Evolutionary conservation across 1,140 invertebrate genomes (phyloP).

Genomic region (Platyscapa corneri): DNA sequence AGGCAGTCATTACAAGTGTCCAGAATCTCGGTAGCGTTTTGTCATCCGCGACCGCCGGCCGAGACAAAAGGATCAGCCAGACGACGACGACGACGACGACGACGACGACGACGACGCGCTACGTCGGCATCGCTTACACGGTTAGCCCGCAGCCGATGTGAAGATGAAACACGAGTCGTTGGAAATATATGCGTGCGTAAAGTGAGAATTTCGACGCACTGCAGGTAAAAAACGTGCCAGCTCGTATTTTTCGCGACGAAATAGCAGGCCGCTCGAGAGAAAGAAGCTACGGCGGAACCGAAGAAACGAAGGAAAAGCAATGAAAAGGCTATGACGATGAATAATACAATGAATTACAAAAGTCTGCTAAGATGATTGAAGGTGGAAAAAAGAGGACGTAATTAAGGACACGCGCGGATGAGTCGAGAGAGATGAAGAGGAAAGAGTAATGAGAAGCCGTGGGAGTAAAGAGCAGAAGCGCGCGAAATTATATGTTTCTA

Average conservation of each 20-base stretch:
- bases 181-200: constrained; percentile 27
- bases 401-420: constrained; percentile 40
- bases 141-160: not conserved
- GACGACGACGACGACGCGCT: not conserved
- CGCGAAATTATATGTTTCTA: constrained; percentile 44
- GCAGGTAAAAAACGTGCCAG: not conserved
- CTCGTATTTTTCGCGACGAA: constrained; percentile 3
- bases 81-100: constrained; percentile 11
- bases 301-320: not conserved
- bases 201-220: not conserved
- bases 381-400: constrained; percentile 13
- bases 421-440: not conserved
- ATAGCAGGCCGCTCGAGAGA: not conserved
- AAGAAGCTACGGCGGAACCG: constrained; percentile 14
- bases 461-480: constrained; percentile 18
- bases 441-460: constrained; percentile 42
- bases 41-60: constrained; percentile 30
- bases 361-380: not conserved
- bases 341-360: constrained; percentile 1
- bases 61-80: constrained; percentile 43
- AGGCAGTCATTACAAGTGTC: constrained; percentile 53
- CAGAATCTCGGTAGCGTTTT: constrained; percentile 51
- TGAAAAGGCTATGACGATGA: constrained; percentile 7
- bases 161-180: constrained; percentile 4
- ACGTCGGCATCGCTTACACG: constrained; percentile 16